Percentiles rank a stretch among this genome's conserved stretches.
These are phyloP conservation scores for Thalassoma bifasciatum DNA, from an alignment of 2,113 vertebrate species.

Conservation along the genomic window DNA sequence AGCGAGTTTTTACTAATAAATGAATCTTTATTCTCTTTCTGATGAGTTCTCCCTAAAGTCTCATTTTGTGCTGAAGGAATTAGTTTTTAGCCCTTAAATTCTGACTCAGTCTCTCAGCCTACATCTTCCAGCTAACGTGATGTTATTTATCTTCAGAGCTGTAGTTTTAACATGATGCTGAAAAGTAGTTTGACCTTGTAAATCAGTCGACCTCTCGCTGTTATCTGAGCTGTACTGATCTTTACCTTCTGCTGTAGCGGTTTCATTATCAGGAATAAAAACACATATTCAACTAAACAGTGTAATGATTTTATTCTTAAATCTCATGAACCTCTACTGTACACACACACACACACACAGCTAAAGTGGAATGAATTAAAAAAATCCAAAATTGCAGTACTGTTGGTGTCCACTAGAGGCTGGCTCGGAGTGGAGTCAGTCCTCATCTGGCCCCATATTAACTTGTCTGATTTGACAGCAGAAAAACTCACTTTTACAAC, in stretches of 20 bases:
- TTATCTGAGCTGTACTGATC: conserved; percentile 41
- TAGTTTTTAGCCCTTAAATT: not conserved
- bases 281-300: conserved; percentile 36
- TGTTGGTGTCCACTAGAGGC: no score
- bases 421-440: no score
- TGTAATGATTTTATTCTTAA: not conserved
- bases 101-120: not conserved
- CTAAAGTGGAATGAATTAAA: no score
- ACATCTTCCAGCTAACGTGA: not conserved
- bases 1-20: not conserved
- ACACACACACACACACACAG: no score
- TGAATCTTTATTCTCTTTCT: conserved; percentile 3
- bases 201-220: conserved; percentile 48
- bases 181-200: conserved; percentile 22
- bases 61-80: not conserved
- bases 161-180: conserved; percentile 23
- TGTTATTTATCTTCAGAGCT: not conserved
- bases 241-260: conserved; percentile 58
- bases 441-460: no score
- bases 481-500: no score
- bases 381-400: no score
- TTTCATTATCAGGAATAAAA: conserved; percentile 57
- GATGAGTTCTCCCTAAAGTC: not conserved
- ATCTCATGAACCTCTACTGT: not conserved
- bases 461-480: no score